phyloP scores from a whole-genome alignment of 2,888 invertebrate genomes.

The Venustoraphidia nigricollis region DNA sequence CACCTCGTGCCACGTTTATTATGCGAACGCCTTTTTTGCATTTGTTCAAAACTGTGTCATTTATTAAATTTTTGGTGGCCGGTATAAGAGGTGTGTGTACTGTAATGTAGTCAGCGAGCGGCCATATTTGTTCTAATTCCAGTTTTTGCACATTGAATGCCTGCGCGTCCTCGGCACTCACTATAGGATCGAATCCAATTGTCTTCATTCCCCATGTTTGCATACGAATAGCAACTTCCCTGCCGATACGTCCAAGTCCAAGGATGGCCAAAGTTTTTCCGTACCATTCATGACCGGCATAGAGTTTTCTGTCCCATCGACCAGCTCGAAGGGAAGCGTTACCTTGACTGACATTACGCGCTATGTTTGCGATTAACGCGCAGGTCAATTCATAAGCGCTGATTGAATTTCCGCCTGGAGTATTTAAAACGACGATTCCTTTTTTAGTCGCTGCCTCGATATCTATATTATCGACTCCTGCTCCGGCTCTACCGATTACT shows the following conservation, averaged over 20 bases:
- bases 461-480: conserved; percentile 97
- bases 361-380: conserved; percentile 65
- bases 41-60: conserved; percentile 48
- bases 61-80: conserved; percentile 78
- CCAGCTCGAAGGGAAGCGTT: conserved; percentile 74
- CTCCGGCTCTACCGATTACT: conserved; percentile 92
- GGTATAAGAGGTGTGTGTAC: conserved; percentile 93
- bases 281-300: conserved; percentile 71
- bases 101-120: conserved; percentile 86
- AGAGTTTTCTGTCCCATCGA: conserved; percentile 85
- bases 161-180: conserved; percentile 60
- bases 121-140: conserved; percentile 79
- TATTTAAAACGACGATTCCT: conserved; percentile 84
- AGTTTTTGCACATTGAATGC: conserved; percentile 66
- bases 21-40: conserved; percentile 83
- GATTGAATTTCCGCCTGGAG: conserved; percentile 91
- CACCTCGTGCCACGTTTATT: conserved; percentile 92
- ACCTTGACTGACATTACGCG: conserved; percentile 72
- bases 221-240: conserved; percentile 90
- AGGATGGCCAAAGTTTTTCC: conserved; percentile 88
- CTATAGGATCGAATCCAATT: conserved; percentile 91
- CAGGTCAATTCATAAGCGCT: conserved; percentile 97
- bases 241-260: conserved; percentile 89
- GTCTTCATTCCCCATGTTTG: conserved; percentile 92
- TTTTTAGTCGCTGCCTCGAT: conserved; percentile 67